Conservation (phyloP, 2,888 invertebrate genomes). For the Meghimatium bilineatum region DNA sequence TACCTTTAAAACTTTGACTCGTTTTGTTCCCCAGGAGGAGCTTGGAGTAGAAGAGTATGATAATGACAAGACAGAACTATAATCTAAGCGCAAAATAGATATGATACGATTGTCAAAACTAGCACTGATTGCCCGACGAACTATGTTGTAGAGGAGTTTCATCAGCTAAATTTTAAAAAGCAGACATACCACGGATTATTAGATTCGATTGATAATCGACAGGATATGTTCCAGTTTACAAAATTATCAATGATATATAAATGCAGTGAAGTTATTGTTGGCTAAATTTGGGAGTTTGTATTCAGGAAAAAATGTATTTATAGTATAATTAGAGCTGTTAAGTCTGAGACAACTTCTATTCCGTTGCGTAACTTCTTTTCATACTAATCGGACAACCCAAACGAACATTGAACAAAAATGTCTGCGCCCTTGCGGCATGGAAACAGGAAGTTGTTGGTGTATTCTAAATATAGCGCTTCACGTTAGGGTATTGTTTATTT, state of each 20-base stretch:
- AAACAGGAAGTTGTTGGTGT: constrained; percentile 34
- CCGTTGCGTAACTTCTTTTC: constrained; percentile 24
- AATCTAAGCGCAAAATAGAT: not conserved
- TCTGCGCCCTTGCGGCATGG: constrained; percentile 68
- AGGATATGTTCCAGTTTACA: constrained; percentile 21
- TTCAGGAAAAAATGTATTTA: not conserved
- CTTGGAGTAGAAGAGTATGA: not conserved
- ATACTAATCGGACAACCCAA: not conserved
- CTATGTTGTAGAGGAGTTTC: constrained; percentile 20
- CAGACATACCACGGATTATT: not conserved
- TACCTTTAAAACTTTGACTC: constrained; percentile 27
- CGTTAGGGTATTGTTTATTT: too few relatives aligned
- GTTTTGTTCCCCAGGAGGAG: constrained; percentile 57
- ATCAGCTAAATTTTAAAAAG: constrained; percentile 12
- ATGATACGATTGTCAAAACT: constrained; percentile 2
- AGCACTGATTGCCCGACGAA: constrained; percentile 2
- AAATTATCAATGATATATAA: not conserved
- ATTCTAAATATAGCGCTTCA: too few relatives aligned
- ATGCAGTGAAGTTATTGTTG: not conserved
- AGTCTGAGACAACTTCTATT: not conserved
- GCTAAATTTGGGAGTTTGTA: not conserved
- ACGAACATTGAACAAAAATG: constrained; percentile 62
- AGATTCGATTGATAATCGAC: constrained; percentile 16
- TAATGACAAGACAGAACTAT: not conserved
- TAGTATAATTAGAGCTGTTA: not conserved